Conservation (phyloP, 2,888 invertebrate genomes). For the Pseudococcus longispinus region DNA sequence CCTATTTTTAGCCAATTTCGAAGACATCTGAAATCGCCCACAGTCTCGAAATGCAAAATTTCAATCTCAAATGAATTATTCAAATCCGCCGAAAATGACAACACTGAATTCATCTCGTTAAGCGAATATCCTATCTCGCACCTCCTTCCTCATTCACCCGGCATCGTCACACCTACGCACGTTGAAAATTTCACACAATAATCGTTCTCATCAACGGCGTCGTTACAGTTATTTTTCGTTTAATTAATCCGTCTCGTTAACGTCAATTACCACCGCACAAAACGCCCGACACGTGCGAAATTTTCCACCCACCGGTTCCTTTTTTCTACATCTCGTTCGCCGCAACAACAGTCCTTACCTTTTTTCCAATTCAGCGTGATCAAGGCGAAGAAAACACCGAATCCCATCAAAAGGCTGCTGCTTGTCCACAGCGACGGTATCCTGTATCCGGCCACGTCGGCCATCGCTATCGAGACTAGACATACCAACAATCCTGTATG, state of each 20-base stretch:
- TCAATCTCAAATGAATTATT: no score
- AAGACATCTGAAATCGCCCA: no score
- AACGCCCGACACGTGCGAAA: not conserved
- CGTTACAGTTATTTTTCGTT: not conserved
- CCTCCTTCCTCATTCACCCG: not conserved
- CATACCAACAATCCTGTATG: slow-evolving; percentile 75
- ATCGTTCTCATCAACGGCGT: not conserved
- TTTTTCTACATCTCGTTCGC: not conserved
- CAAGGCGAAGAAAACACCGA: slow-evolving; percentile 74
- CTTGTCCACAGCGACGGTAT: slow-evolving; percentile 74
- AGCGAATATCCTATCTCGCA: not conserved
- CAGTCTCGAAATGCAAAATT: no score
- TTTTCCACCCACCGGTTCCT: not conserved
- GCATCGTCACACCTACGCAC: not conserved
- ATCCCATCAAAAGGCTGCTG: slow-evolving; percentile 72
- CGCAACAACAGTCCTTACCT: slow-evolving; percentile 64
- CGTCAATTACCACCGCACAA: not conserved
- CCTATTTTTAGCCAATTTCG: no score
- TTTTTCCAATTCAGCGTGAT: slow-evolving; percentile 78
- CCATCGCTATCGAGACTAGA: slow-evolving; percentile 68
- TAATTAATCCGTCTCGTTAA: not conserved
- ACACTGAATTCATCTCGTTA: not conserved
- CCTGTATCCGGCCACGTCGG: slow-evolving; percentile 69
- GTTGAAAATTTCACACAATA: not conserved
- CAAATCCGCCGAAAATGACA: not conserved